Percentiles rank a stretch among this genome's conserved stretches.
Conservation (phyloP, 2,113 vertebrate species). For the Podiceps cristatus region DNA sequence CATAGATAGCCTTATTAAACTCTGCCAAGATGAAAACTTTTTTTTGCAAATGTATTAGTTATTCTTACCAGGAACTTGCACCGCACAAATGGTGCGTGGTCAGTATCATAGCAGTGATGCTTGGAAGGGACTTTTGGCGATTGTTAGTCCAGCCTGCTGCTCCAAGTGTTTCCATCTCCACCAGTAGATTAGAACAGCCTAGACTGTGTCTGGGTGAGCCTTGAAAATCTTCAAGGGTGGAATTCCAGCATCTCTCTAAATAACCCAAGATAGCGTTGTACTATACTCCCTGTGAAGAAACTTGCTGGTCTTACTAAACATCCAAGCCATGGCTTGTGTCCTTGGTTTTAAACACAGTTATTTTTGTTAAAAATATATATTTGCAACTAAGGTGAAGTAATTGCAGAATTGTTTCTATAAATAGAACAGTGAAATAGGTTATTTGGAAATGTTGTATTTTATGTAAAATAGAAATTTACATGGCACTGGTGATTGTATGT, state of each 20-base stretch:
- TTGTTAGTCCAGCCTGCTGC: background rate
- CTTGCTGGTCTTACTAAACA: background rate
- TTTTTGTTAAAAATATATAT: background rate
- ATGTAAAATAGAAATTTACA: background rate
- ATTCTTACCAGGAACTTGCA: background rate
- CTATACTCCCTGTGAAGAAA: background rate
- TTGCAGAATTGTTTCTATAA: background rate
- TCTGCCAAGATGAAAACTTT: background rate
- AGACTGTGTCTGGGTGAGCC: background rate
- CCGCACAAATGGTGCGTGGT: background rate
- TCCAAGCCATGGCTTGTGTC: background rate
- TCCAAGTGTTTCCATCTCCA: background rate
- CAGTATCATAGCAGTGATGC: background rate
- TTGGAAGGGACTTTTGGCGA: background rate
- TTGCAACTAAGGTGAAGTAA: background rate
- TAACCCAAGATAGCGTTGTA: background rate
- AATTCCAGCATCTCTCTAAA: background rate
- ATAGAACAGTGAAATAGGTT: background rate
- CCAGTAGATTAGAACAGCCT: background rate
- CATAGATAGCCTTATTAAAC: background rate
- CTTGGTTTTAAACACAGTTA: background rate
- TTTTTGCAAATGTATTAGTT: background rate
- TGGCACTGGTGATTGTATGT: background rate
- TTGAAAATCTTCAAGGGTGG: background rate
- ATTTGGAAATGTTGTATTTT: background rate